phyloP scores from a whole-genome alignment of 2,888 invertebrate species.

The Conops quadrifasciatus region DNA sequence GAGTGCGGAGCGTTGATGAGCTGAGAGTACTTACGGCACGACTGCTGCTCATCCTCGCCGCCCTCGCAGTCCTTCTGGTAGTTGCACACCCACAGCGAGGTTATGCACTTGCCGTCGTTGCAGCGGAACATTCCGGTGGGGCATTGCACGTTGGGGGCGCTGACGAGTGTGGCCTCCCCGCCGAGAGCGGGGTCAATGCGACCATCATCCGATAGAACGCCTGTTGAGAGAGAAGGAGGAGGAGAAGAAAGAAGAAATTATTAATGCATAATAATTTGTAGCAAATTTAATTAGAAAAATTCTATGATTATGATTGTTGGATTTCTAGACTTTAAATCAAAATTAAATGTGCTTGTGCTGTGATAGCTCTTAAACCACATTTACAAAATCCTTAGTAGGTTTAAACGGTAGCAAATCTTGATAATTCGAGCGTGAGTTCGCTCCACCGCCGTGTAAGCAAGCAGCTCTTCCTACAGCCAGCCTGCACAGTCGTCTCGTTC shows the following conservation, averaged over 20 bases:
- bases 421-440: too few species aligned
- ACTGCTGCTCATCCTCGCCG: slow-evolving; percentile 89
- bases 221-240: not conserved
- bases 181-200: slow-evolving; percentile 52
- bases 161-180: slow-evolving; percentile 47
- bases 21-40: slow-evolving; percentile 80
- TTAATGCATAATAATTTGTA: too few species aligned
- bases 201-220: slow-evolving; percentile 47
- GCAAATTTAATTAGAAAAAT: too few species aligned
- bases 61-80: slow-evolving; percentile 94
- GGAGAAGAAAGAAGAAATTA: not conserved
- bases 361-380: not conserved
- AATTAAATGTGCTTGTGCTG: not conserved
- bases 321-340: not conserved
- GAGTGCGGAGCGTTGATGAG: not conserved
- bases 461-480: too few species aligned
- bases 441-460: too few species aligned
- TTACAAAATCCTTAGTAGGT: not conserved
- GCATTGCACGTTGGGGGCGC: slow-evolving; percentile 67
- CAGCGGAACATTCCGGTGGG: slow-evolving; percentile 83
- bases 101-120: slow-evolving; percentile 88
- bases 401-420: not conserved
- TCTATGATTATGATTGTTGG: too few species aligned
- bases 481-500: too few species aligned
- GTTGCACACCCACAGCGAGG: slow-evolving; percentile 88